Evolutionary conservation across 2,113 vertebrate species (phyloP), one percentile per base, ranked within the genome.

Genomic region (Zosterops pallidus): DNA sequence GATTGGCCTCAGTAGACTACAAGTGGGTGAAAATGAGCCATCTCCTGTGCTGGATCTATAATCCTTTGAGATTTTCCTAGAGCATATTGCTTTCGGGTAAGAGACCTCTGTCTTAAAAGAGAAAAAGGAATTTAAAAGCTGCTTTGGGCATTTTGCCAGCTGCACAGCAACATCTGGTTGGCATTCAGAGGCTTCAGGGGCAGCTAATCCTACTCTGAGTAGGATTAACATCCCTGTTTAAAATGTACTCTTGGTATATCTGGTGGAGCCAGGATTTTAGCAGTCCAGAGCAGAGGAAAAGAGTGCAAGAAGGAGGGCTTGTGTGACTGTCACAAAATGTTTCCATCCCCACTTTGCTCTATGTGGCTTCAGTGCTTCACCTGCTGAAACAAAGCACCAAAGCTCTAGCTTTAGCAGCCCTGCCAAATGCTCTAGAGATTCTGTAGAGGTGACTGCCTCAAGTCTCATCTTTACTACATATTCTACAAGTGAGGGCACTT

Each of bases 131-230:
- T 91, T 92, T 79, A 53, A 90, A 95, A 96, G 75, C 87, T 90
- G 90, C 93, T 94, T 92, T 92, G 90, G 93, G 95, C 94, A 74
- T 75, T 83, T 92, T 97, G 90, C 96, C 96, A 96, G 85, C 69
- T 84, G 83, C 72, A 64, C 37, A 86, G 35, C 81, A 96, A 96
- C 90, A 95, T 95, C 94, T 94, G 94, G 91, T 93, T 96, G 91
- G 95, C 95, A 92, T 96, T 96, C 95, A 50, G 88, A 90, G 77
- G 76, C 90, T 92, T 94, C 91, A 82, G 63, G 94, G 92, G 80
- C 93, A 95, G 92, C 69, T 97, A 96, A 97, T 97, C 91, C 95
- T 95, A 24, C 70, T 94, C 86, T 78, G 88, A 95, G 77, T 29
- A 78, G 94, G 88, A 96, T 95, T 96, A 93, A 91, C 72, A 69